Base-by-base conservation (phyloP, 2,888 invertebrate genomes). In the Phyllotreta cruciferae region DNA sequence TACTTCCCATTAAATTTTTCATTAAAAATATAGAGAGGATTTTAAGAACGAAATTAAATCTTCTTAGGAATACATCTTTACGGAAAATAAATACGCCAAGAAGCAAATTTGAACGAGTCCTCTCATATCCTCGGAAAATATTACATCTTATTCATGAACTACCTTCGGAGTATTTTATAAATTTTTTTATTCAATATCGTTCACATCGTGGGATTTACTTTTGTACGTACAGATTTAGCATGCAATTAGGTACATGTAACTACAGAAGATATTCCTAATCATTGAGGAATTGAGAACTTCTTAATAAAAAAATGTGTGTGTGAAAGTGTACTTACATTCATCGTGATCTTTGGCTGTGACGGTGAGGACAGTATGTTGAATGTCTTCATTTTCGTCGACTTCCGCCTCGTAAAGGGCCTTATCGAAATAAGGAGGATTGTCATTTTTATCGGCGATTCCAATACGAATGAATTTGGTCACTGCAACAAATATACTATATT, bases 321-420 rank as follows among this genome's bases (percentile, higher is more conserved):
- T 67, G n/a, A n/a, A n/a, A n/a, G 56, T 42, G 10, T 83, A 92
- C 94, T 94, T 84, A 96, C 96, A 96, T 89, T 96, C 96, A 86
- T 98, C 98, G 86, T 94, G 94, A 88, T 98, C 98, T 86, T 96
- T 96, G 87, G 98, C 98, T 84, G 96, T 96, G 85, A 98, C 97
- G 72, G 96, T 96, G 82, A 97, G 93, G 53, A 96, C 95, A 67
- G 96, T 96, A 82, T 96, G 96, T 78, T 96, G 96, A 78, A 96
- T 95, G 80, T 96, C 96, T 83, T 96, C 95, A 88, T 97, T 96
- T 82, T 97, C 97, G 84, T 96, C 96, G 78, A 97, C 96, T 83
- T 96, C 96, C 77, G 97, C 96, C 84, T 95, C 94, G 84, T 97
- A 96, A 76, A 96, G 87, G 78, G 92, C 92, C 84, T 96, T 96